These are phyloP conservation scores for Mactra quadrangularis DNA, from an alignment of 1,140 invertebrate species.

Conservation along the genomic window DNA sequence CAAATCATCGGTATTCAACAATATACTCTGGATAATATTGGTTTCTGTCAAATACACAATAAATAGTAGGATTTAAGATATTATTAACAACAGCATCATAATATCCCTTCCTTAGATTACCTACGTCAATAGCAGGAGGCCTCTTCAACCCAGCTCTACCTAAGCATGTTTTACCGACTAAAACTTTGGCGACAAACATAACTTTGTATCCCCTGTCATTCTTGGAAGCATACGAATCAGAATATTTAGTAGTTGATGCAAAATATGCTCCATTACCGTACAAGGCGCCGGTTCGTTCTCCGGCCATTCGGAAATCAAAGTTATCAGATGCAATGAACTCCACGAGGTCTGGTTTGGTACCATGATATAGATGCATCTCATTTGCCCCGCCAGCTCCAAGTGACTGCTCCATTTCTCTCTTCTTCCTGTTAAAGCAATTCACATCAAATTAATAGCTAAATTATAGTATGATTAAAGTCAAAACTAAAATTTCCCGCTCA, in stretches of 20 bases:
- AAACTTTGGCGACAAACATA: conserved; percentile 68
- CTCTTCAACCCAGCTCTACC: conserved; percentile 52
- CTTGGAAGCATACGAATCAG: conserved; percentile 62
- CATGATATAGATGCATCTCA: conserved; percentile 68
- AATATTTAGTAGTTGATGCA: conserved; percentile 64
- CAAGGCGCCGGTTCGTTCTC: conserved; percentile 58
- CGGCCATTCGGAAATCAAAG: conserved; percentile 69
- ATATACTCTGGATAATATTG: conserved; percentile 77
- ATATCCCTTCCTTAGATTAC: conserved; percentile 41
- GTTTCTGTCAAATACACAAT: conserved; percentile 72
- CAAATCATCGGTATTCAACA: conserved; percentile 73
- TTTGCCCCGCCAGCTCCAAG: conserved; percentile 52
- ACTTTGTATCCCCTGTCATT: conserved; percentile 54
- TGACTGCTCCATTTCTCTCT: conserved; percentile 53
- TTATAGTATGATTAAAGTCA: too few relatives aligned
- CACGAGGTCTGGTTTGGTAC: conserved; percentile 59
- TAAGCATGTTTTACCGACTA: conserved; percentile 57
- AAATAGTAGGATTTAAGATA: conserved; percentile 64
- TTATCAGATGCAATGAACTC: conserved; percentile 64
- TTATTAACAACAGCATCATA: conserved; percentile 72
- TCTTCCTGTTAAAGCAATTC: conserved; percentile 58
- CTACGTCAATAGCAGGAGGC: conserved; percentile 54
- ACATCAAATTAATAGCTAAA: too few relatives aligned
- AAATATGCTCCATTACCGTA: conserved; percentile 70
- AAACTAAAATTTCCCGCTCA: too few relatives aligned